Percentiles rank a stretch among this genome's conserved stretches.
Evolutionary conservation across 2,888 invertebrate genomes (phyloP).

Genomic region (Erebia aethiops): DNA sequence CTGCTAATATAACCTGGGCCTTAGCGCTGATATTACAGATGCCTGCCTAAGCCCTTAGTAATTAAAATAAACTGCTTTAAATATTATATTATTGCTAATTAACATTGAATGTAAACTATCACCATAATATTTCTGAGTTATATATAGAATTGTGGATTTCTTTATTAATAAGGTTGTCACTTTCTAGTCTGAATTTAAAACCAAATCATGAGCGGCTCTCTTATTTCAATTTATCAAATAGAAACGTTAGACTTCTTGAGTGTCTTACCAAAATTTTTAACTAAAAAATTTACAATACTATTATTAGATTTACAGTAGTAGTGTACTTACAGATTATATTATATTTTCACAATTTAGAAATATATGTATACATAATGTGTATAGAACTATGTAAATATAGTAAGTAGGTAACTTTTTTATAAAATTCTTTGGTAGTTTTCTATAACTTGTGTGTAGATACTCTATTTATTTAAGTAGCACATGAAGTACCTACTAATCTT

Average conservation of each 20-base stretch:
- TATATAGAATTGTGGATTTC: too few relatives aligned
- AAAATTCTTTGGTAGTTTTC: neutral
- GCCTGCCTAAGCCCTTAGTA: too few relatives aligned
- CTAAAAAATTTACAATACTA: slow-evolving; percentile 21
- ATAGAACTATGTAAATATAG: neutral
- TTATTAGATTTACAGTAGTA: neutral
- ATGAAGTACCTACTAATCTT: neutral
- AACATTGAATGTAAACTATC: too few relatives aligned
- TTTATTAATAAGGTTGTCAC: neutral
- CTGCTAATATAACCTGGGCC: too few relatives aligned
- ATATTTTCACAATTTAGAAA: slow-evolving; percentile 1
- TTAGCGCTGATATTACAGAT: too few relatives aligned
- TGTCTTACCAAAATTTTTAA: slow-evolving; percentile 43
- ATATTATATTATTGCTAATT: too few relatives aligned
- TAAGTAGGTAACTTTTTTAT: neutral
- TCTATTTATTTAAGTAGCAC: neutral
- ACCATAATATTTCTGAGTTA: too few relatives aligned
- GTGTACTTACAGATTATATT: slow-evolving; percentile 23
- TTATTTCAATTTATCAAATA: neutral
- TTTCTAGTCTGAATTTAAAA: neutral
- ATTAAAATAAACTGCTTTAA: too few relatives aligned
- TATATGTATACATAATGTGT: neutral
- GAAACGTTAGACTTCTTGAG: slow-evolving; percentile 44
- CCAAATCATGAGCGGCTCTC: neutral
- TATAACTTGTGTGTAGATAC: neutral